Evolutionary conservation across 2,888 invertebrate species (phyloP).

Genomic region (Cephus pulcher): DNA sequence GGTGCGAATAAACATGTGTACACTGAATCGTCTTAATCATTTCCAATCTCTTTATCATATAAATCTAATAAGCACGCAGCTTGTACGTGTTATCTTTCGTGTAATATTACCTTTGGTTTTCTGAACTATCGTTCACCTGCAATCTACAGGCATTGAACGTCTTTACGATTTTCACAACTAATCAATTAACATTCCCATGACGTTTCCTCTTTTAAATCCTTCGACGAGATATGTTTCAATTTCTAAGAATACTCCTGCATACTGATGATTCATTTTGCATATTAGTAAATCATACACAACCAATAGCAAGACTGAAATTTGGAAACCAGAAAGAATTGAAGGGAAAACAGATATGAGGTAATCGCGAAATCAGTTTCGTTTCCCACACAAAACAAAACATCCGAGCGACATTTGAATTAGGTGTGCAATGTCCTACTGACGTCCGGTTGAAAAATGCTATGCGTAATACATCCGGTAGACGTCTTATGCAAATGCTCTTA

Average conservation of each 20-base stretch:
- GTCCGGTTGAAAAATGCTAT: too few species aligned
- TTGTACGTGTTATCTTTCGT: too few species aligned
- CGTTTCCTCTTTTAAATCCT: not conserved
- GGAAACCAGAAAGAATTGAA: not conserved
- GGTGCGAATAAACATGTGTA: constrained; percentile 1
- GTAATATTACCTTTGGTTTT: too few species aligned
- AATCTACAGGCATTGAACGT: not conserved
- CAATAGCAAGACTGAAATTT: not conserved
- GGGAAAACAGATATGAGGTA: not conserved
- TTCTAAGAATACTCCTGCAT: not conserved
- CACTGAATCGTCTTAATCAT: not conserved
- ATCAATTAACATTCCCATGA: not conserved
- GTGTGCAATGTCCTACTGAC: too few species aligned
- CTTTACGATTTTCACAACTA: not conserved
- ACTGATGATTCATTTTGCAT: not conserved
- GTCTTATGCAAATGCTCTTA: too few species aligned
- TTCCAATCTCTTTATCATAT: too few species aligned
- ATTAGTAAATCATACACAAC: not conserved
- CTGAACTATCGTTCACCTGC: too few species aligned
- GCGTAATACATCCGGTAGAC: too few species aligned
- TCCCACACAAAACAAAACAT: too few species aligned
- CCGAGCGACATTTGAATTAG: too few species aligned
- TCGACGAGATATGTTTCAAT: not conserved
- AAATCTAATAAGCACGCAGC: too few species aligned
- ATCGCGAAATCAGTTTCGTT: not conserved